These are phyloP conservation scores for Cerceris ruficornis DNA, from an alignment of 2,888 invertebrate genomes.

Conservation along the genomic window DNA sequence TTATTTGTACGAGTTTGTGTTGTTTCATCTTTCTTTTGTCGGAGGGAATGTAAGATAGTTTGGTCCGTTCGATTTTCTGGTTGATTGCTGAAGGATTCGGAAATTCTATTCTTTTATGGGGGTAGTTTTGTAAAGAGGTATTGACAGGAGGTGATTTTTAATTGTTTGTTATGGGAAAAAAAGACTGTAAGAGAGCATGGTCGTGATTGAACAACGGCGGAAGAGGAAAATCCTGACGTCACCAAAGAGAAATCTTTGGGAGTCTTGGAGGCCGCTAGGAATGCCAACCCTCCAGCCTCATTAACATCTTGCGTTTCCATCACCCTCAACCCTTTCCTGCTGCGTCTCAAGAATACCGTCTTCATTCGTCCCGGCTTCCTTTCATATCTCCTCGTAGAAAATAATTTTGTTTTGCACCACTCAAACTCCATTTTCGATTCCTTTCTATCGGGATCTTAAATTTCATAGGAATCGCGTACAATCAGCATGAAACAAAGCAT, in stretches of 20 bases:
- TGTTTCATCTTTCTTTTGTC: no score
- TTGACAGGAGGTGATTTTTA: neutral
- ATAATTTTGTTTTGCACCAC: neutral
- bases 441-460: no score
- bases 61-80: no score
- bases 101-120: no score
- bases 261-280: conserved; percentile 79
- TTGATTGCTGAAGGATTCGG: no score
- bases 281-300: conserved; percentile 81
- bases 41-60: no score
- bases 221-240: conserved; percentile 69
- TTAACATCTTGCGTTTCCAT: conserved; percentile 81
- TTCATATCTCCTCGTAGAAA: conserved; percentile 47
- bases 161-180: neutral
- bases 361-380: conserved; percentile 66
- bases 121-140: no score
- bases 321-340: conserved; percentile 69
- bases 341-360: conserved; percentile 68
- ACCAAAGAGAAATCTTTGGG: conserved; percentile 78
- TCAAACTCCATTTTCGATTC: no score
- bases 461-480: no score
- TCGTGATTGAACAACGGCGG: conserved; percentile 72
- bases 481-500: no score
- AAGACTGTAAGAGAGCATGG: conserved; percentile 44
- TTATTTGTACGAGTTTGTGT: no score